Evolutionary conservation across 2,888 invertebrate genomes (phyloP).

Genomic region (Argyra leucocephala): DNA sequence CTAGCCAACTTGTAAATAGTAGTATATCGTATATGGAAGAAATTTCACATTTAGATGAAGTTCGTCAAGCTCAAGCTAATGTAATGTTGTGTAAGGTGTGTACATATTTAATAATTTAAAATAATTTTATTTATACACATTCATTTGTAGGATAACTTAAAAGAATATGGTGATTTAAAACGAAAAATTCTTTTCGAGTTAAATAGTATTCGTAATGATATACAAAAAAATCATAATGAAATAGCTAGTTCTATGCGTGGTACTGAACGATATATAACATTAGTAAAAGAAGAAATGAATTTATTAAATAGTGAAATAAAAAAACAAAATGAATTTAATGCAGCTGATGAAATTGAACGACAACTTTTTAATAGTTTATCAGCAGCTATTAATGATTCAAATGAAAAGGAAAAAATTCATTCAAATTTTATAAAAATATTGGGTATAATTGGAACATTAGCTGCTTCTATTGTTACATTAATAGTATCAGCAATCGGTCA

Average conservation of each 20-base stretch:
- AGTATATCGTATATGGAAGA: conserved; percentile 16
- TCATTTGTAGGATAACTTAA: conserved; percentile 17
- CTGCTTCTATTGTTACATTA: conserved; percentile 18
- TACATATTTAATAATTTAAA: no score
- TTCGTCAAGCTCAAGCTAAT: conserved; percentile 18
- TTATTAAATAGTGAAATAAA: conserved; percentile 48
- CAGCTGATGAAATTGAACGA: conserved; percentile 63
- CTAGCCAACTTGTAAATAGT: background rate
- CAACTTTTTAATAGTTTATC: conserved; percentile 64
- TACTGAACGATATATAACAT: conserved; percentile 16
- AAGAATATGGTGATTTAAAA: conserved; percentile 17
- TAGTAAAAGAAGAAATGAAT: conserved; percentile 16
- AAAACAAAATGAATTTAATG: conserved; percentile 51
- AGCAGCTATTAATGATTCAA: conserved; percentile 66
- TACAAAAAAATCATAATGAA: conserved; percentile 18
- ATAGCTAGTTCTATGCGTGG: conserved; percentile 14
- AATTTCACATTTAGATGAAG: conserved; percentile 21
- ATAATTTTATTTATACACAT: no score
- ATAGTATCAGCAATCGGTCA: conserved; percentile 16
- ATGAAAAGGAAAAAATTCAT: conserved; percentile 72
- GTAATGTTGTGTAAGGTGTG: conserved; percentile 19
- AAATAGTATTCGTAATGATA: conserved; percentile 13
- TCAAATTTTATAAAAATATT: conserved; percentile 55
- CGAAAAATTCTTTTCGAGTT: conserved; percentile 16
- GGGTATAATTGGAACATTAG: conserved; percentile 17